Evolutionary conservation across 2,113 vertebrate species (phyloP).

Genomic region (Mastomys coucha): DNA sequence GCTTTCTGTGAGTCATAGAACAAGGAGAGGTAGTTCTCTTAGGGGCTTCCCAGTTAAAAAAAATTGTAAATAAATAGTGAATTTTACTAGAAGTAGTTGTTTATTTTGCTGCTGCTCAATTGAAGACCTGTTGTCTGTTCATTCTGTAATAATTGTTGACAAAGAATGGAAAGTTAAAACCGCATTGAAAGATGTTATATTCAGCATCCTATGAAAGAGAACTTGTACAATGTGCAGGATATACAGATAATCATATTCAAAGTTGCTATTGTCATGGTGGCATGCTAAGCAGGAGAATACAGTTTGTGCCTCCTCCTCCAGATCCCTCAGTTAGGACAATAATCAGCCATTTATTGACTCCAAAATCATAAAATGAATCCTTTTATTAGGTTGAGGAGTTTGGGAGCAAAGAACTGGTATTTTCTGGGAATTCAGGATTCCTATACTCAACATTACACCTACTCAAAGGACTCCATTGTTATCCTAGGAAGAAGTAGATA

Average conservation of each 20-base stretch:
- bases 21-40: not conserved
- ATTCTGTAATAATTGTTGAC: constrained; percentile 61
- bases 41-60: not conserved
- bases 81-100: constrained; percentile 51
- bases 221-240: constrained; percentile 52
- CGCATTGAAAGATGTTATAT: constrained; percentile 39
- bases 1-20: constrained; percentile 44
- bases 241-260: constrained; percentile 40
- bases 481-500: constrained; percentile 57
- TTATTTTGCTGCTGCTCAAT: constrained; percentile 49
- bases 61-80: constrained; percentile 34
- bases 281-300: constrained; percentile 34
- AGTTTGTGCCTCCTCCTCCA: constrained; percentile 52
- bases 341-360: constrained; percentile 62
- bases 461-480: constrained; percentile 61
- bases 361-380: constrained; percentile 73
- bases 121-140: constrained; percentile 55
- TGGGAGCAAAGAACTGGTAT: constrained; percentile 71
- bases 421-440: constrained; percentile 69
- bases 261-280: constrained; percentile 36
- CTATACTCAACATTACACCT: constrained; percentile 66
- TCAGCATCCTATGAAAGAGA: constrained; percentile 51
- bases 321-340: constrained; percentile 55
- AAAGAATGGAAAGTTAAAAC: constrained; percentile 63
- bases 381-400: constrained; percentile 64